Conservation (phyloP, 1,140 invertebrate genomes). For the Saccostrea cuccullata region DNA sequence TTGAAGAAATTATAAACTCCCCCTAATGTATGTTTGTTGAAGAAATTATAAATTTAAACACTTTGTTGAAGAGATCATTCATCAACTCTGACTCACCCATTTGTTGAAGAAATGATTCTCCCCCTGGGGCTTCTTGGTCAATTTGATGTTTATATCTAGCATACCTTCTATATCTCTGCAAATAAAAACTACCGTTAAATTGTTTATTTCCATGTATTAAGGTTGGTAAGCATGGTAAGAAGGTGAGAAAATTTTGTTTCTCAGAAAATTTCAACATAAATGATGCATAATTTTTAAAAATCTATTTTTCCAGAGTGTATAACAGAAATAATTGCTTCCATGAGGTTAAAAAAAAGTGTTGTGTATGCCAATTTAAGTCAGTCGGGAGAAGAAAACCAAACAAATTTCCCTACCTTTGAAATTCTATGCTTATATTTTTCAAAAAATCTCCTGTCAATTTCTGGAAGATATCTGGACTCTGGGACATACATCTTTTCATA, state of each 20-base stretch:
- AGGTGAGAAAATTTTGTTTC: too few species aligned
- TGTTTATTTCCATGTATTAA: neutral
- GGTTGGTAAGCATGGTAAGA: too few species aligned
- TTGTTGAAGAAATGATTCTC: conserved; percentile 55
- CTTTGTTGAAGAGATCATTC: too few species aligned
- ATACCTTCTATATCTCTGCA: conserved; percentile 76
- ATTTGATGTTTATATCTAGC: conserved; percentile 72
- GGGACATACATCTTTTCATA: conserved; percentile 86
- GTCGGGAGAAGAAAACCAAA: too few species aligned
- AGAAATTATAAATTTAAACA: too few species aligned
- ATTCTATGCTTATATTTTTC: conserved; percentile 88
- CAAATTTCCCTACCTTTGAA: conserved; percentile 67
- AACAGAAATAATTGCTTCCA: too few species aligned
- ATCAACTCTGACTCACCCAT: conserved; percentile 35
- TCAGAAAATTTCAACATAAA: too few species aligned
- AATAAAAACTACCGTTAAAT: conserved; percentile 38
- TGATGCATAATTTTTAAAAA: too few species aligned
- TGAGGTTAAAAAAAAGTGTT: too few species aligned
- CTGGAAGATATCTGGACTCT: conserved; percentile 89
- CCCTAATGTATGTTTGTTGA: neutral
- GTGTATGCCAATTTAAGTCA: too few species aligned
- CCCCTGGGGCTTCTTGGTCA: conserved; percentile 50
- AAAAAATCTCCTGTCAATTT: conserved; percentile 91
- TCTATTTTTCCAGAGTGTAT: too few species aligned
- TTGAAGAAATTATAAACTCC: neutral